phyloP scores from a whole-genome alignment of 1,140 invertebrate genomes.

The Drosophila kohkoa region DNA sequence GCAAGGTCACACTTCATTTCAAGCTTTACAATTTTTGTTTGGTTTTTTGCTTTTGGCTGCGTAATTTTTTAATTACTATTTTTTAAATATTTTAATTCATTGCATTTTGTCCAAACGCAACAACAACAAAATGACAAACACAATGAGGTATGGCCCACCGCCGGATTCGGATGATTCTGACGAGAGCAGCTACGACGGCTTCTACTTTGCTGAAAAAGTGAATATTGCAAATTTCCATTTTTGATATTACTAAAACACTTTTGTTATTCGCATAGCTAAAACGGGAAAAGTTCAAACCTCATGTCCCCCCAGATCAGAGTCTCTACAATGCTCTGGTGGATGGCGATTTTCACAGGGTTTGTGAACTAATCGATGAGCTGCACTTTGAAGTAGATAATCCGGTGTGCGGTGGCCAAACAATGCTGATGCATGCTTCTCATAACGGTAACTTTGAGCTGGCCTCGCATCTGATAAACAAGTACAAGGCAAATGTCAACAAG shows the following conservation, averaged over 20 bases:
- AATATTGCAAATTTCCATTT: neutral
- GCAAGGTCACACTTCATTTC: slow-evolving; percentile 21
- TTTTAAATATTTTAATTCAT: slow-evolving; percentile 26
- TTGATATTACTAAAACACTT: neutral
- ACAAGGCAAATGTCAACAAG: slow-evolving; percentile 62
- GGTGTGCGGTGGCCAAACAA: slow-evolving; percentile 42
- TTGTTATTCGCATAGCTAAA: slow-evolving; percentile 29
- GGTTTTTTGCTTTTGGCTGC: slow-evolving; percentile 46
- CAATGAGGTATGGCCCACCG: slow-evolving; percentile 57
- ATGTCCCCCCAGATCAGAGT: slow-evolving; percentile 44
- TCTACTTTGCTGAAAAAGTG: slow-evolving; percentile 67
- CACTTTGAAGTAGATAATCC: slow-evolving; percentile 42
- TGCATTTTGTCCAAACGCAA: slow-evolving; percentile 5
- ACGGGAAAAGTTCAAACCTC: slow-evolving; percentile 15
- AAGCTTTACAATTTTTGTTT: slow-evolving; percentile 51
- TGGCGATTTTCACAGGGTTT: slow-evolving; percentile 42
- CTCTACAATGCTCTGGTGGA: slow-evolving; percentile 46
- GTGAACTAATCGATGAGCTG: slow-evolving; percentile 52
- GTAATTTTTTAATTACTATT: slow-evolving; percentile 36
- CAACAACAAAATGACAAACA: slow-evolving; percentile 30
- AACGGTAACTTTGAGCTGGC: slow-evolving; percentile 65
- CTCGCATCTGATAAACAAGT: slow-evolving; percentile 54
- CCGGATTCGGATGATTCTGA: slow-evolving; percentile 68
- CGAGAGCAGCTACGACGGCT: slow-evolving; percentile 75
- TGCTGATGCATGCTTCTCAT: slow-evolving; percentile 63